Evolutionary conservation across 2,113 vertebrate genomes (phyloP).

Genomic region (Uria lomvia): DNA sequence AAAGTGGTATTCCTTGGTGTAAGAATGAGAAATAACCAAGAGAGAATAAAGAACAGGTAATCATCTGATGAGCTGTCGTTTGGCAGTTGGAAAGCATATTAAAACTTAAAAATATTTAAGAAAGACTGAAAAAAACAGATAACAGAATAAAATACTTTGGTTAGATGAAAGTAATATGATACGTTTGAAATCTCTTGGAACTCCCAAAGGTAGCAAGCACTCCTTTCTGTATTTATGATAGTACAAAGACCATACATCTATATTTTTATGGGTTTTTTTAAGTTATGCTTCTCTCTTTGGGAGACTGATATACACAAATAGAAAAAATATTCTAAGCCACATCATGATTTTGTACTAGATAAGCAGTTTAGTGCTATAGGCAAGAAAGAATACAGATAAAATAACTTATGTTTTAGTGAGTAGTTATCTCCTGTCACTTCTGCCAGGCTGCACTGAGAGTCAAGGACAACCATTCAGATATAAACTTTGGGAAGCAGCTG

Average conservation of each 20-base stretch:
- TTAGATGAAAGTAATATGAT: not conserved
- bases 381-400: not conserved
- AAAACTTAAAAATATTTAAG: not conserved
- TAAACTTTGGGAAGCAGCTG: not conserved
- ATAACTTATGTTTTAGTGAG: not conserved
- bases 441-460: not conserved
- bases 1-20: not conserved
- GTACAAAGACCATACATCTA: not conserved
- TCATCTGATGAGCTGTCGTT: not conserved
- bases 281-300: not conserved
- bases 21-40: not conserved
- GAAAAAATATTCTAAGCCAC: not conserved
- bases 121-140: not conserved
- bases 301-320: not conserved
- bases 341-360: not conserved
- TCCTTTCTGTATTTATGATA: not conserved
- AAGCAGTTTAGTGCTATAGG: not conserved
- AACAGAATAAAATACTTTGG: not conserved
- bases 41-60: not conserved
- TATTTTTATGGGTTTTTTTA: not conserved
- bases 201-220: fast-evolving
- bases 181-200: not conserved
- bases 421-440: not conserved
- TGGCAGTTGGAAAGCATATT: not conserved
- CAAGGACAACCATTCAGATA: not conserved